Base-by-base conservation (phyloP, 2,797 vertebrate species). In the Enteromius thamalakanensis region DNA sequence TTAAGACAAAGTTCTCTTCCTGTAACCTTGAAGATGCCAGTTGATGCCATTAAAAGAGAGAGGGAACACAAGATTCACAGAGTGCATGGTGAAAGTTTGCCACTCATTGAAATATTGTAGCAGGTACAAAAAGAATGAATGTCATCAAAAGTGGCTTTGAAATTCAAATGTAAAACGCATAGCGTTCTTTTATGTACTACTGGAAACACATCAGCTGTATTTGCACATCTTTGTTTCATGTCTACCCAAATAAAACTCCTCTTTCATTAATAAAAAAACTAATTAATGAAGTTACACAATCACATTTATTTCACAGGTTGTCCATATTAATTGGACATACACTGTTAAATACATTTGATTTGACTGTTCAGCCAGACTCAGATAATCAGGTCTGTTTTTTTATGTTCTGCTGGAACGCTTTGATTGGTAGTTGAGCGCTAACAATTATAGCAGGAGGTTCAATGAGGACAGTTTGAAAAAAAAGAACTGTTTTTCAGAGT, bases 141-240 rank as follows among this genome's bases (percentile, higher is more conserved):
- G 84, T 90, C 80, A 81, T 90, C 69, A 83, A 89, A 90, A 87
- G 83, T 87, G 86, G 86, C 90, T 93, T 93, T 93, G 89, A 94
- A 91, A 89, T 91, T 90, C 40, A 87, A 87, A 92, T 92, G 83
- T 90, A 82, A 86, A 91, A 91, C 86, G 65, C 87, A 84, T 84
- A 84, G 87, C 76, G 80, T 86, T 76, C 85, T 91, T 91, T 93
- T 89, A 93, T 92, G 92, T 92, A 79, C 76, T 86, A 86, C 85
- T 90, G 86, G 89, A 92, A 89, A 83, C 85, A 79, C 82, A 76
- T 92, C 87, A 86, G 90, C 89, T 45, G 47, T 86, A 69, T 90
- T 90, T 91, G 85, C 90, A 89, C 86, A 76, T 69, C 87, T 91
- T 91, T 89, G 90, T 91, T 93, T 94, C 89, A 92, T 91, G 90